Evolutionary conservation across 2,888 invertebrate genomes (phyloP).

Genomic region (Oscheius sp.): DNA sequence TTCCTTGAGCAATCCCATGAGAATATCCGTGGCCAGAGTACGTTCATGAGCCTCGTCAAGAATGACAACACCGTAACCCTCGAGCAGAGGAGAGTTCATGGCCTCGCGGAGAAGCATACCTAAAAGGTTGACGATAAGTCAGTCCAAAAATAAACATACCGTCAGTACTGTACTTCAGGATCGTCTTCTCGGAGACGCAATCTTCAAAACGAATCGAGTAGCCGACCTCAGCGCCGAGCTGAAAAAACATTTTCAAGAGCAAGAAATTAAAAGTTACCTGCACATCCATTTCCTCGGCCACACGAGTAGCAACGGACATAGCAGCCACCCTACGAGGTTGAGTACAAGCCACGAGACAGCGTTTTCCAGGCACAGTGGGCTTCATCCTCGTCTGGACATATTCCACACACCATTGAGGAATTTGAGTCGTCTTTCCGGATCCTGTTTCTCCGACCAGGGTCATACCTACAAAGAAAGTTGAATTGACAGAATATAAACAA

Average conservation of each 20-base stretch:
- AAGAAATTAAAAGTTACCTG: slow-evolving; percentile 73
- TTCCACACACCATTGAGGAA: slow-evolving; percentile 80
- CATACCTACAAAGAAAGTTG: slow-evolving; percentile 48
- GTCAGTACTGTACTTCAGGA: slow-evolving; percentile 82
- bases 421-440: slow-evolving; percentile 98
- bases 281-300: slow-evolving; percentile 99
- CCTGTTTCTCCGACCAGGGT: slow-evolving; percentile 95
- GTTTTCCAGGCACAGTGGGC: slow-evolving; percentile 26
- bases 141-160: slow-evolving; percentile 64
- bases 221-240: slow-evolving; percentile 88
- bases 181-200: slow-evolving; percentile 91
- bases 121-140: slow-evolving; percentile 2
- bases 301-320: slow-evolving; percentile 98
- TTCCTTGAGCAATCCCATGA: slow-evolving; percentile 93
- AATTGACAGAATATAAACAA: not conserved
- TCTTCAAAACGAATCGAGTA: slow-evolving; percentile 99
- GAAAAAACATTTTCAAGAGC: slow-evolving; percentile 11
- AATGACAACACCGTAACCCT: slow-evolving; percentile 92
- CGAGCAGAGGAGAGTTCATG: slow-evolving; percentile 98
- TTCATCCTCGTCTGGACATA: slow-evolving; percentile 41
- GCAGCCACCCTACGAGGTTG: slow-evolving; percentile 97
- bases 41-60: slow-evolving; percentile 99
- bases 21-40: slow-evolving; percentile 95
- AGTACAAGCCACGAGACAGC: slow-evolving; percentile 91
- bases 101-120: slow-evolving; percentile 99